These are phyloP conservation scores for Tenrec ecaudatus DNA, from an alignment of 2,113 vertebrate species.

Conservation along the genomic window DNA sequence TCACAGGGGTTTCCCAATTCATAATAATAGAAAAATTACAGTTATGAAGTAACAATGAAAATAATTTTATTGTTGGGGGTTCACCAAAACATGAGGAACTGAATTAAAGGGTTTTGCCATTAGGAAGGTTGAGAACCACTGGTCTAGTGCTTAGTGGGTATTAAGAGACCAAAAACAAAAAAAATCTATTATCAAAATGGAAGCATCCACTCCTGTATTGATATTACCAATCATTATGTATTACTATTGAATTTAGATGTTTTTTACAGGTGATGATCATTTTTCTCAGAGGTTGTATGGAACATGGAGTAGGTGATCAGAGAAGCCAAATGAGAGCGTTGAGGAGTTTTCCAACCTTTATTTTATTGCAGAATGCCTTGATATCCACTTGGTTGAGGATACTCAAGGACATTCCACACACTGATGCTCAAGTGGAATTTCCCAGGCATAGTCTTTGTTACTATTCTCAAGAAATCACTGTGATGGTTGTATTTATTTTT, in stretches of 20 bases:
- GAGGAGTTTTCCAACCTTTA: background rate
- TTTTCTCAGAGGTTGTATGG: slow-evolving; percentile 5
- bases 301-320: background rate
- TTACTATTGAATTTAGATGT: background rate
- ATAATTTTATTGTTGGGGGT: too few relatives aligned
- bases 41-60: too few relatives aligned
- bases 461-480: slow-evolving; percentile 43
- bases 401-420: background rate
- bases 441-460: background rate
- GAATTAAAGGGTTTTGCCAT: too few relatives aligned
- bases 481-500: slow-evolving; percentile 65
- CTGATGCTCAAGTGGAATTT: slow-evolving; percentile 6
- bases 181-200: background rate
- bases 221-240: background rate
- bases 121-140: too few relatives aligned
- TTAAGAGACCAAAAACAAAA: background rate
- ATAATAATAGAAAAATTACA: too few relatives aligned
- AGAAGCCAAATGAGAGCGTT: background rate
- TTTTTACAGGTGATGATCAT: background rate
- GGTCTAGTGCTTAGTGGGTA: background rate
- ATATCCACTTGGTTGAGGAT: background rate
- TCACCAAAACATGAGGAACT: too few relatives aligned
- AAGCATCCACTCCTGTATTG: background rate
- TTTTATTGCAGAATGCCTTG: background rate
- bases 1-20: too few relatives aligned